These are phyloP conservation scores for Petrocephalus microphthalmus DNA, from an alignment of 2,113 vertebrate species.

Conservation along the genomic window DNA sequence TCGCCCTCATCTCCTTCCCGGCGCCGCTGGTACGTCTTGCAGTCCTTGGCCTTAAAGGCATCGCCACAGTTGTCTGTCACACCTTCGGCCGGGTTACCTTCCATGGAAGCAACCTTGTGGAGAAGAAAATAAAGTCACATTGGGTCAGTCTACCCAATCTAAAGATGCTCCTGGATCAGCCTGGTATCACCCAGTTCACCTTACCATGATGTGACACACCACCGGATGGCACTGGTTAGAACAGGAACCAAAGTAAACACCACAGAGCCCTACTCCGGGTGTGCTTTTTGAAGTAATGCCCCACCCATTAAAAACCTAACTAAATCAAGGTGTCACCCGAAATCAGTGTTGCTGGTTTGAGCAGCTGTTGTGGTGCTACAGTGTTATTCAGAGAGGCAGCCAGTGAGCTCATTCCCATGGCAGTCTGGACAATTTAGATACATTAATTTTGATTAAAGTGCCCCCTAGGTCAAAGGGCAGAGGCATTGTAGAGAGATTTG, in stretches of 20 bases:
- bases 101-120: constrained; percentile 67
- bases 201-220: background rate
- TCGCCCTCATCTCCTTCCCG: constrained; percentile 76
- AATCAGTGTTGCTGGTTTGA: background rate
- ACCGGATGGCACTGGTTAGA: background rate
- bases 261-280: background rate
- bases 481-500: background rate
- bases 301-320: background rate
- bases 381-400: background rate
- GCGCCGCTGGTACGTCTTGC: constrained; percentile 78
- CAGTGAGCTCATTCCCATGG: background rate
- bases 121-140: constrained; percentile 20
- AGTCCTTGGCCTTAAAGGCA: constrained; percentile 83
- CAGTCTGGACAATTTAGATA: background rate
- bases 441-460: background rate
- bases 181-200: background rate
- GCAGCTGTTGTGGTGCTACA: background rate
- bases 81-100: constrained; percentile 75
- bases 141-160: constrained; percentile 21
- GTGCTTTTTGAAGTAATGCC: background rate
- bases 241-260: background rate
- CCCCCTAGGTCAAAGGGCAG: background rate
- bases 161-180: background rate
- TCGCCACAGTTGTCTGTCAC: constrained; percentile 79
- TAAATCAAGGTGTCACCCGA: background rate